phyloP scores from a whole-genome alignment of 2,797 vertebrate species.

The Macropus fuliginosus region DNA sequence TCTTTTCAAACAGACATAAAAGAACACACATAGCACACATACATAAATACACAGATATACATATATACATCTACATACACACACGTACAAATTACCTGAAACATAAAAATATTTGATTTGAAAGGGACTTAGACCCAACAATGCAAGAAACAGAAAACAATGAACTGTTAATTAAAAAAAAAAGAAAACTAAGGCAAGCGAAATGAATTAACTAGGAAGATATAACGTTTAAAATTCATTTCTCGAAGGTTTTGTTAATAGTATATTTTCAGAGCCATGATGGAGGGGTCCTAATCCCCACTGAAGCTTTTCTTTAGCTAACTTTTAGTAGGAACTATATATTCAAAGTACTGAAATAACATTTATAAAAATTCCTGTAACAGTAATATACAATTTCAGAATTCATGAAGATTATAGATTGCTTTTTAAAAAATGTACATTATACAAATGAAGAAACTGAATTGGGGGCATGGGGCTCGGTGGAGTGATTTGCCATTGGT shows the following conservation, averaged over 20 bases:
- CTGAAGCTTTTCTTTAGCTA: background rate
- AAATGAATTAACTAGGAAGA: background rate
- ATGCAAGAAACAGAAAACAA: background rate
- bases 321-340: background rate
- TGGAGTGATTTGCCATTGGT: background rate
- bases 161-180: background rate
- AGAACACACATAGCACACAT: background rate
- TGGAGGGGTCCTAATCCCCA: background rate
- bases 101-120: background rate
- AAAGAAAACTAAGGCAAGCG: background rate
- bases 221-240: background rate
- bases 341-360: background rate
- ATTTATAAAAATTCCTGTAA: background rate
- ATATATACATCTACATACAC: background rate
- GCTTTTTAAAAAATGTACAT: background rate
- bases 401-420: background rate
- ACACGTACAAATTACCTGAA: background rate
- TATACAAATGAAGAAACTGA: background rate
- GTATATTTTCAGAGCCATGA: background rate
- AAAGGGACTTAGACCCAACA: background rate
- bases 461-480: background rate
- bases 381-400: background rate
- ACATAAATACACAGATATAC: too few relatives aligned
- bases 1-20: background rate
- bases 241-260: background rate